These are phyloP conservation scores for Dufourea novaeangliae DNA, from an alignment of 1,140 invertebrate genomes.

Conservation along the genomic window DNA sequence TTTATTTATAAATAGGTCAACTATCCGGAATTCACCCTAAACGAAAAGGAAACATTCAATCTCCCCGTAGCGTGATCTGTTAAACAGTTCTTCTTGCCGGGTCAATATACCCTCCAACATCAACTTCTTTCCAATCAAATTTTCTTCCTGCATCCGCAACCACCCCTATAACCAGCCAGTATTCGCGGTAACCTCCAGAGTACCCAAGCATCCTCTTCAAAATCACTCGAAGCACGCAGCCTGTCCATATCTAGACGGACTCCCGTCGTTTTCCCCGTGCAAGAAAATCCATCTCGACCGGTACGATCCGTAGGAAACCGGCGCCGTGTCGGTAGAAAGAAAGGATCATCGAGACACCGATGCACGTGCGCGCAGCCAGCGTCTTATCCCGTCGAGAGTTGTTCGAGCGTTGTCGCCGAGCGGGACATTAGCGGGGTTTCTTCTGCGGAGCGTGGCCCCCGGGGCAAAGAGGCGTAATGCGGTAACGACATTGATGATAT, in stretches of 20 bases:
- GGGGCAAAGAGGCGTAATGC: conserved; percentile 72
- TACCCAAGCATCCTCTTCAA: background rate
- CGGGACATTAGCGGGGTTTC: conserved; percentile 62
- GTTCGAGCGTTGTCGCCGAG: conserved; percentile 52
- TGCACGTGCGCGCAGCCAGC: too few species aligned
- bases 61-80: too few species aligned
- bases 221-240: conserved; percentile 16
- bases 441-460: conserved; percentile 41
- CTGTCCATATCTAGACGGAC: conserved; percentile 15
- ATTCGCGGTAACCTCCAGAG: too few species aligned
- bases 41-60: too few species aligned
- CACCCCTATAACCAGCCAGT: too few species aligned
- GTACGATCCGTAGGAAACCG: conserved; percentile 18
- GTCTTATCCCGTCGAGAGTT: conserved; percentile 32
- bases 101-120: too few species aligned
- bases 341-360: conserved; percentile 38
- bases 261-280: conserved; percentile 11
- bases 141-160: too few species aligned
- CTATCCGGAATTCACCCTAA: too few species aligned
- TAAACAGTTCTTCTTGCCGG: too few species aligned
- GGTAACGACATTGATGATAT: conserved; percentile 78
- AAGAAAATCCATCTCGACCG: conserved; percentile 34
- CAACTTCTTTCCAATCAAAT: too few species aligned
- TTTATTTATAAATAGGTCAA: too few species aligned
- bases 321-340: conserved; percentile 35